Base-by-base conservation (phyloP, 92 coral and sea anemone genomes). In the Palythoa heliodiscus region DNA sequence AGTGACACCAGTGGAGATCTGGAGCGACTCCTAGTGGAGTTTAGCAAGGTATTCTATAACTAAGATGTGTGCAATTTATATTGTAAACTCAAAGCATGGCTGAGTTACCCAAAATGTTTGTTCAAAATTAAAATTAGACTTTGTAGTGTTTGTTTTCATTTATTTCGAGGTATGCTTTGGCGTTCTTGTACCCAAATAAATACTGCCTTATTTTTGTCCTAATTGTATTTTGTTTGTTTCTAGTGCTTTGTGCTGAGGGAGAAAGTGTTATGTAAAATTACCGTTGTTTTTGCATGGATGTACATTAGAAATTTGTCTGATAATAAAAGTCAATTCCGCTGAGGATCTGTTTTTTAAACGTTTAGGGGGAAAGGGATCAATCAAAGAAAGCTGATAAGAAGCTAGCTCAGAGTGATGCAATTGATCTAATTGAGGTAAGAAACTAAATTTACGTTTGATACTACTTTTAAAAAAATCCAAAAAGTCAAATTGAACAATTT, bases 1-100 rank as follows among this genome's bases (percentile, higher is more conserved):
- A 92, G 98, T 78, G 97, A 94, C 86, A 90, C 95, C 2, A 89
- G 95, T 47, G 98, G 98, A 15, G 95, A 92, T 77, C 85, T 93
- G 38, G 95, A 95, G 86, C 91, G 87, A 72, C 78, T 95, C 29
- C 91, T 95, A 19, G 88, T 95, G 63, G 91, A 88, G 78, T 88
- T 95, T 12, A 88, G 95, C 91, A 90, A 95, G 98, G 98, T 95
- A 29, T 23, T 58, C 58, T 52, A 5, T 4, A 76, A 29, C 11
- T 3, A 12, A 13, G 0, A 14, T 15, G 3, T 9, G 15, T 58
- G 12, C 2, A 5, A 15, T 16, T 5, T 15, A 16, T 29, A 25
- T 5, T 29, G 37, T 12, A 11, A 29, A 24, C 43, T 70, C 5
- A 58, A 58, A 14, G 15, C 15, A 58, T 58, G 12, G 17, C 4